These are phyloP conservation scores for Pelosia muscerda DNA, from an alignment of 2,888 invertebrate species.

Conservation along the genomic window DNA sequence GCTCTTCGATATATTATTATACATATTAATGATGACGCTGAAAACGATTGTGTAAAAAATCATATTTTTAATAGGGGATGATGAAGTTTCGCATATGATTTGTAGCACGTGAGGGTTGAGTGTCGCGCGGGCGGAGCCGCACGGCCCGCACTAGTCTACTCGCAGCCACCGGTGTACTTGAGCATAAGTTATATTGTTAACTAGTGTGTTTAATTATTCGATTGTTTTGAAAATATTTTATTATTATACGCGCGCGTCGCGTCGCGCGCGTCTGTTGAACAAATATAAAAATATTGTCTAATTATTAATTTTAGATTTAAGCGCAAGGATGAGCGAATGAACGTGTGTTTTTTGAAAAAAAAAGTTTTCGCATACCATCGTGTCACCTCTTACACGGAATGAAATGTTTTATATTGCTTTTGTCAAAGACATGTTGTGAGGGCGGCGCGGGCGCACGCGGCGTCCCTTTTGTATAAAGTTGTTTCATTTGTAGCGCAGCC, in stretches of 20 bases:
- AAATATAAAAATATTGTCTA: constrained; percentile 86
- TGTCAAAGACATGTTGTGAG: constrained; percentile 73
- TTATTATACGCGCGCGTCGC: constrained; percentile 84
- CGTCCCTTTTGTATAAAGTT: constrained; percentile 76
- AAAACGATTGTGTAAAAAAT: constrained; percentile 75
- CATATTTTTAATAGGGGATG: constrained; percentile 71
- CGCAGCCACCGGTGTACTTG: constrained; percentile 67
- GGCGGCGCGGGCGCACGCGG: constrained; percentile 55
- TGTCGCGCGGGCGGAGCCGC: constrained; percentile 36
- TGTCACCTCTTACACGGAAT: constrained; percentile 85
- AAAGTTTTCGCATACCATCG: constrained; percentile 84
- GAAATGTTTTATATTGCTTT: constrained; percentile 86
- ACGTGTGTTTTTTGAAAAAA: constrained; percentile 84
- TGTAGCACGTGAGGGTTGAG: constrained; percentile 63
- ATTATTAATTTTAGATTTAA: constrained; percentile 87
- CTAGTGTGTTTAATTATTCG: constrained; percentile 87
- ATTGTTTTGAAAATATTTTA: constrained; percentile 87
- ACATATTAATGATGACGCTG: constrained; percentile 60
- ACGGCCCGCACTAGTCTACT: constrained; percentile 50
- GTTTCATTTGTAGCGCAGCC: constrained; percentile 71
- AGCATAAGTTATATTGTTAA: constrained; percentile 84
- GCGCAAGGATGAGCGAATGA: constrained; percentile 86
- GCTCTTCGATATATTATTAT: constrained; percentile 63
- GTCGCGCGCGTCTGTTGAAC: constrained; percentile 86
- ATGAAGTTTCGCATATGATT: constrained; percentile 72